phyloP scores from a whole-genome alignment of 1,140 invertebrate species.

The Meloidogyne hapla region DNA sequence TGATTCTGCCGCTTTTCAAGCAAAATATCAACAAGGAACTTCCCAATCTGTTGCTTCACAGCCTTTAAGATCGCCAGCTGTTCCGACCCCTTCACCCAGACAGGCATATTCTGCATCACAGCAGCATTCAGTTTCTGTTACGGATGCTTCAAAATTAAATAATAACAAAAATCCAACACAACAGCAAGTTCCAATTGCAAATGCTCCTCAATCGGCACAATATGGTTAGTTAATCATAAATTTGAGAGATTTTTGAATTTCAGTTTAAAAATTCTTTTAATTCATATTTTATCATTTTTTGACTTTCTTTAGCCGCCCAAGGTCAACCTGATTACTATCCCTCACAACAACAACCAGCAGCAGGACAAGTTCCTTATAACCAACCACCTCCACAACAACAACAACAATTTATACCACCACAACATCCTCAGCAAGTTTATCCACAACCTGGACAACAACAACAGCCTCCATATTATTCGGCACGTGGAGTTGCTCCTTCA shows the following conservation, averaged over 20 bases:
- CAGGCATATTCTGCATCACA: slow-evolving; percentile 20
- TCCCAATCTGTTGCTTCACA: slow-evolving; percentile 5
- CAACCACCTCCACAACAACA: slow-evolving; percentile 33
- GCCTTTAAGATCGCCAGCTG: not conserved
- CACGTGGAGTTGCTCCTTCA: slow-evolving; percentile 11
- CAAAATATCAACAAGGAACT: not conserved
- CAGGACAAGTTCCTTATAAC: not conserved
- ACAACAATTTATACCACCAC: slow-evolving; percentile 11
- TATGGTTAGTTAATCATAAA: not conserved
- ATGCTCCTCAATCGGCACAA: slow-evolving; percentile 19
- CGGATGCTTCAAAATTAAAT: not conserved
- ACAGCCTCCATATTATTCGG: slow-evolving; percentile 25
- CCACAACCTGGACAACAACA: slow-evolving; percentile 34
- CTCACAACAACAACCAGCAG: slow-evolving; percentile 26
- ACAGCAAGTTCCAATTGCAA: slow-evolving; percentile 32
- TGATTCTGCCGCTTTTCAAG: not conserved
- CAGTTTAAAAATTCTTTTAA: too few relatives aligned
- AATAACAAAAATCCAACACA: not conserved
- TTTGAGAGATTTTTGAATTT: too few relatives aligned
- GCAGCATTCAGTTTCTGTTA: slow-evolving; percentile 11
- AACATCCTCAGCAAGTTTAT: slow-evolving; percentile 25
- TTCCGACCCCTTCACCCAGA: slow-evolving; percentile 7
- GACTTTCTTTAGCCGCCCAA: slow-evolving; percentile 20
- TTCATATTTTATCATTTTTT: not conserved
- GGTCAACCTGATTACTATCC: slow-evolving; percentile 36